Evolutionary conservation across 1,140 invertebrate genomes (phyloP).

Genomic region (Coelopa frigida): DNA sequence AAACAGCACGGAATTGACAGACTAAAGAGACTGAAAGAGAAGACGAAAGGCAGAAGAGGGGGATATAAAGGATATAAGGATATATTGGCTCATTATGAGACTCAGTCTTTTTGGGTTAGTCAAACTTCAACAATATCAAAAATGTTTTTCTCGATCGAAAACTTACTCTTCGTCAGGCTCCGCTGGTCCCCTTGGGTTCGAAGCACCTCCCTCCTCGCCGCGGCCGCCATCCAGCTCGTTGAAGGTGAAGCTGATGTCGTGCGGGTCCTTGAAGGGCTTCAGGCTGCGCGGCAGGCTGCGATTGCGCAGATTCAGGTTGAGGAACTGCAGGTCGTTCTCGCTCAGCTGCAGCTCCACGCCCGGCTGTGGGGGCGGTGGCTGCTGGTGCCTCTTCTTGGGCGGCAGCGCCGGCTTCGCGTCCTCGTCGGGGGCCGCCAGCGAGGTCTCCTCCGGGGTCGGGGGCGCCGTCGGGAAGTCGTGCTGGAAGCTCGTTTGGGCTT

Average conservation of each 20-base stretch:
- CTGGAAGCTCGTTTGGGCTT: background rate
- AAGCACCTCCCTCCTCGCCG: background rate
- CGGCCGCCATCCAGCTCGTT: conserved; percentile 28
- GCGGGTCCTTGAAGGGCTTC: conserved; percentile 42
- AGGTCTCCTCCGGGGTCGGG: conserved; percentile 10
- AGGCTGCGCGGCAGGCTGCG: conserved; percentile 37
- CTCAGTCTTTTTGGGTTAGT: too few relatives aligned
- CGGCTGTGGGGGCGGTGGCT: conserved; percentile 8
- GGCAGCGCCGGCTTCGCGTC: conserved; percentile 31
- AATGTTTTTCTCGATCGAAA: too few relatives aligned
- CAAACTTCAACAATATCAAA: too few relatives aligned
- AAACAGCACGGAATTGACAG: too few relatives aligned
- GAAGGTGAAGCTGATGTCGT: conserved; percentile 44
- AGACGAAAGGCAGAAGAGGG: too few relatives aligned
- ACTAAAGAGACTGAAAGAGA: too few relatives aligned
- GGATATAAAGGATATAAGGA: too few relatives aligned
- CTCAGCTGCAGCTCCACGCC: conserved; percentile 23
- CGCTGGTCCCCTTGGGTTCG: too few relatives aligned
- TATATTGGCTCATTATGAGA: too few relatives aligned
- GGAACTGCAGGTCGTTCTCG: conserved; percentile 39
- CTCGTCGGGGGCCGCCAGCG: conserved; percentile 4
- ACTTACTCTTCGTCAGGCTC: too few relatives aligned
- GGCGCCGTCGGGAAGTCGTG: conserved; percentile 8
- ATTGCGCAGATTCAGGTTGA: conserved; percentile 40
- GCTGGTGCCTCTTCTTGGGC: conserved; percentile 28